These are phyloP conservation scores for Illadopsis cleaveri DNA, from an alignment of 2,113 vertebrate species.

Conservation along the genomic window DNA sequence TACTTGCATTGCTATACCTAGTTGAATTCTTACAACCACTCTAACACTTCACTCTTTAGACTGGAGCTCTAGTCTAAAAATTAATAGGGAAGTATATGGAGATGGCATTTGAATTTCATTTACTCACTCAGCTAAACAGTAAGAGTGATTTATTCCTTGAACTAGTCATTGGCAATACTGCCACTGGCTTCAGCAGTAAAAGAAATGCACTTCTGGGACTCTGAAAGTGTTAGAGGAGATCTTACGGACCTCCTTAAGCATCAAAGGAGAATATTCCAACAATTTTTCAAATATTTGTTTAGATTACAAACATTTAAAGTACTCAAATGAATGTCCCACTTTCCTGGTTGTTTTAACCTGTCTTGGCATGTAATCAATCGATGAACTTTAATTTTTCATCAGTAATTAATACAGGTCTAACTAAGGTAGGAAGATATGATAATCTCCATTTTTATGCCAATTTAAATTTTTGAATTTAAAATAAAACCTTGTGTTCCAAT, in stretches of 20 bases:
- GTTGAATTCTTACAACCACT: slow-evolving; percentile 33
- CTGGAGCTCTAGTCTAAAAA: not conserved
- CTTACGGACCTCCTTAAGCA: not conserved
- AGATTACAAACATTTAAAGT: not conserved
- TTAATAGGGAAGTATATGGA: not conserved
- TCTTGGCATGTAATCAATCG: not conserved
- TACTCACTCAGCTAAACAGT: not conserved
- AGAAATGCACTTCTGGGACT: not conserved
- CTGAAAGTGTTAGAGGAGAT: not conserved
- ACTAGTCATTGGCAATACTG: not conserved
- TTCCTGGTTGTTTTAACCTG: not conserved
- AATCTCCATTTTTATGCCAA: not conserved
- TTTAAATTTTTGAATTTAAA: not conserved
- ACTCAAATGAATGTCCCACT: not conserved
- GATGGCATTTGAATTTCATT: not conserved
- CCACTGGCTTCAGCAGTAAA: not conserved
- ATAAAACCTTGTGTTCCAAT: not conserved
- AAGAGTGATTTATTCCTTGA: not conserved
- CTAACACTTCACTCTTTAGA: not conserved
- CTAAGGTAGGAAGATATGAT: accelerated
- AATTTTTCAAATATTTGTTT: not conserved
- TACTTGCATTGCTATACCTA: slow-evolving; percentile 21
- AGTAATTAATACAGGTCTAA: not conserved
- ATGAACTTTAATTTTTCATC: not conserved
- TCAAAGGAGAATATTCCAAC: not conserved